A percentile compares a stretch with the other conserved stretches of the same genome.
phyloP scores from a whole-genome alignment of 2,888 invertebrate species.

The Watsonalla cultraria region DNA sequence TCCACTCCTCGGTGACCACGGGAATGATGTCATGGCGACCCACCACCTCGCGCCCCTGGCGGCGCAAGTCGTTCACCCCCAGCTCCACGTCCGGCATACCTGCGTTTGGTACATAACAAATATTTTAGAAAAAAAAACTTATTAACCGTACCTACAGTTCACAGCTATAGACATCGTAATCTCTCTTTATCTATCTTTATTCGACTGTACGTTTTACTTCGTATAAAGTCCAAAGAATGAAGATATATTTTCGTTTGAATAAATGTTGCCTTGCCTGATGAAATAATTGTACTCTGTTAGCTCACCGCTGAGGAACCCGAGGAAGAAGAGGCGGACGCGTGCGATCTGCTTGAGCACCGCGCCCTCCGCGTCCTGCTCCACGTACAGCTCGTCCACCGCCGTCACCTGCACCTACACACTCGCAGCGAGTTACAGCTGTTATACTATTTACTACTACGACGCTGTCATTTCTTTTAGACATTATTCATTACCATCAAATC shows the following conservation, averaged over 20 bases:
- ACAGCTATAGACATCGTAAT: too few relatives aligned
- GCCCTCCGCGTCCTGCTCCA: constrained; percentile 92
- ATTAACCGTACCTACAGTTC: too few relatives aligned
- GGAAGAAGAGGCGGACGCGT: constrained; percentile 95
- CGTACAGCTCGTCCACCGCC: constrained; percentile 94
- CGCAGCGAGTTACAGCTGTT: too few relatives aligned
- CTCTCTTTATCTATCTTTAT: too few relatives aligned
- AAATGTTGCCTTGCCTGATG: background rate
- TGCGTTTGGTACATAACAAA: constrained; percentile 24
- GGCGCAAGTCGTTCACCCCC: constrained; percentile 97
- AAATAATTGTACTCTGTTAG: background rate
- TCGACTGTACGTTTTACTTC: too few relatives aligned
- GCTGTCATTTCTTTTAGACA: too few relatives aligned
- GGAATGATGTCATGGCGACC: constrained; percentile 99
- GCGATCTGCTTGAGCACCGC: constrained; percentile 94
- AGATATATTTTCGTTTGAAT: too few relatives aligned
- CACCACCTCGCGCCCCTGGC: constrained; percentile 99
- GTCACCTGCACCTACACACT: constrained; percentile 87
- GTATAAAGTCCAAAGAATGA: too few relatives aligned
- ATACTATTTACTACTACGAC: too few relatives aligned
- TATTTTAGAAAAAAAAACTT: too few relatives aligned
- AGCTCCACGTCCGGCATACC: constrained; percentile 98
- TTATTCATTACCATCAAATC: too few relatives aligned
- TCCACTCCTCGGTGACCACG: constrained; percentile 99
- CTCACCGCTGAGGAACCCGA: constrained; percentile 94